phyloP scores from a whole-genome alignment of 2,113 vertebrate genomes.

The Miniopterus natalensis region DNA sequence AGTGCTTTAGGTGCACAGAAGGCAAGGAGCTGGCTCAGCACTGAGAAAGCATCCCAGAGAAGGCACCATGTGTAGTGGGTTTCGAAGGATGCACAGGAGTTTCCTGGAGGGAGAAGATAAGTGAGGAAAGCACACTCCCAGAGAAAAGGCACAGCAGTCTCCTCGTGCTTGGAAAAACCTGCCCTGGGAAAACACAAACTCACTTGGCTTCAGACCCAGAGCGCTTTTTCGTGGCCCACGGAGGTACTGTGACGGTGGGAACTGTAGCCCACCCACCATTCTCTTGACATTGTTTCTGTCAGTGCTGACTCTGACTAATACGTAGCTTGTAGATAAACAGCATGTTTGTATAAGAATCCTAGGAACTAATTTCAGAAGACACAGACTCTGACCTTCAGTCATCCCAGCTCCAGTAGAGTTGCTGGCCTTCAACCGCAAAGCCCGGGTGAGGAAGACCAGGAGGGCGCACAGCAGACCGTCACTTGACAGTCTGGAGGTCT shows the following conservation, averaged over 20 bases:
- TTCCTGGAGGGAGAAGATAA: not conserved
- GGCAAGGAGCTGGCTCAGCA: not conserved
- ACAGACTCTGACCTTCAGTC: too few species aligned
- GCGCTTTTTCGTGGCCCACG: rapidly evolving
- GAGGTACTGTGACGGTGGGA: not conserved
- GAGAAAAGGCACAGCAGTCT: not conserved
- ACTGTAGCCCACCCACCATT: too few species aligned
- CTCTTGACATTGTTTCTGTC: too few species aligned
- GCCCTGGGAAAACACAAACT: not conserved
- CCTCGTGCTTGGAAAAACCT: not conserved
- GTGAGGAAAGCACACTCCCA: not conserved
- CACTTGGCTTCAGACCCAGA: not conserved
- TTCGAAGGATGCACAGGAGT: constrained; percentile 27
- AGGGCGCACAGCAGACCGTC: too few species aligned
- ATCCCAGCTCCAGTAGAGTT: too few species aligned
- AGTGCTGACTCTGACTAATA: too few species aligned
- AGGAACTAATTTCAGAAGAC: too few species aligned
- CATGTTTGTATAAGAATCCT: too few species aligned
- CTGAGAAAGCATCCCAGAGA: not conserved
- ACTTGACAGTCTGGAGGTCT: too few species aligned
- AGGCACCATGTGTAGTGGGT: not conserved
- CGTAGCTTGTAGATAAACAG: too few species aligned
- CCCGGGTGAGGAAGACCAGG: too few species aligned
- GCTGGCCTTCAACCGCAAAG: too few species aligned
- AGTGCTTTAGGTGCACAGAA: not conserved